Evolutionary conservation across 2,113 vertebrate species (phyloP), one percentile per base, ranked within the genome.

Genomic region (Bungarus multicinctus): DNA sequence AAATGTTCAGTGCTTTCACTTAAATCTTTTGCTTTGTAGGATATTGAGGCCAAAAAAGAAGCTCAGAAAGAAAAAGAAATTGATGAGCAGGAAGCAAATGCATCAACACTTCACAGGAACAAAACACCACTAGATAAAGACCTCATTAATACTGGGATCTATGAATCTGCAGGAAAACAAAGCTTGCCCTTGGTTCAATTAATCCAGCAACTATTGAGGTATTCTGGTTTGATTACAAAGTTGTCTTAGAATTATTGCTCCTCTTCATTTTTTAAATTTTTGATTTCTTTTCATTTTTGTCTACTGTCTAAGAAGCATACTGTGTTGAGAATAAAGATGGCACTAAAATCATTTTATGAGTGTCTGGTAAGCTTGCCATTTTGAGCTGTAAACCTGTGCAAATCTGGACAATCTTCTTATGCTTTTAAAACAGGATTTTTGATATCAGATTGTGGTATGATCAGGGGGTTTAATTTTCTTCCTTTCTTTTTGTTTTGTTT

Each of bases 51-150:
- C 30, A 99, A 99, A 97, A 99, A 99, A 94, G 99, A 99, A 97
- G 99, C 99, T 2, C 99, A 99, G 96, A 99, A 99, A 92, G 99
- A 99, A 96, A 99, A 99, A 97, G 99, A 99, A 97, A 99, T 99
- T 2, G 99, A 99, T 94, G 99, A 99, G 92, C 99, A 99, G 95
- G 99, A 99, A 97, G 99, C 98, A 53, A 99, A 98, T 90, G 99
- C 99, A 25, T 99, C 99, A 25, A 98, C 98, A 0, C 98, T 99
- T 97, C 99, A 99, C 3, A 98, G 99, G 90, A 99, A 98, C 94
- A 98, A 99, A 92, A 98, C 99, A 94, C 98, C 98, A 6, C 87
- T 99, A 94, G 99, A 99, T 96, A 99, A 99, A 98, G 99, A 99
- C 93, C 98, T 99, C 89, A 99, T 99, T 96, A 99, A 99, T 96